Evolutionary conservation across 2,888 invertebrate genomes (phyloP).

Genomic region (Patella pellucida): DNA sequence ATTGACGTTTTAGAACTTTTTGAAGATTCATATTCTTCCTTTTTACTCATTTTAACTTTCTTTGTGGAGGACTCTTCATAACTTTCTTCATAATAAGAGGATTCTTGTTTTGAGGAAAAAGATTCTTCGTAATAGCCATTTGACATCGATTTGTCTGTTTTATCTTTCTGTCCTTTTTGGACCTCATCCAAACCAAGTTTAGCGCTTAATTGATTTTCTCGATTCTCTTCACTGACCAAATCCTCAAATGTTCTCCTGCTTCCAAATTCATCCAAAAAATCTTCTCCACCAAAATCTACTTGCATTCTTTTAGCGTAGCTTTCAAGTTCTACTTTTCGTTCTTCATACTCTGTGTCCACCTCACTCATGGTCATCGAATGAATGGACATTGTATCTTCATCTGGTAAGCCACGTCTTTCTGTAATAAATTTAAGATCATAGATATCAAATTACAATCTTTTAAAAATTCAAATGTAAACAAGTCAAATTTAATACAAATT

Average conservation of each 20-base stretch:
- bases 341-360: conserved; percentile 14
- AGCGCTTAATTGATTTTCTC: neutral
- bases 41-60: neutral
- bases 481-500: too few relatives aligned
- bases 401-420: conserved; percentile 19
- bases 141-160: neutral
- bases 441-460: too few relatives aligned
- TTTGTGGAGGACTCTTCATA: neutral
- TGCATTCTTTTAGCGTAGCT: neutral
- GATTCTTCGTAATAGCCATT: neutral
- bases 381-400: conserved; percentile 34
- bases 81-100: neutral
- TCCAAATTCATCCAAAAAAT: neutral
- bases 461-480: too few relatives aligned
- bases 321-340: conserved; percentile 11
- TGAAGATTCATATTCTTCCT: neutral
- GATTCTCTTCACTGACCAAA: neutral
- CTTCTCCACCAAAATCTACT: conserved; percentile 1
- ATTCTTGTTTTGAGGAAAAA: neutral
- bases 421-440: neutral
- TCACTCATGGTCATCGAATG: conserved; percentile 40
- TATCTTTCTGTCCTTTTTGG: neutral
- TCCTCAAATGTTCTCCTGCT: neutral
- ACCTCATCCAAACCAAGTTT: neutral
- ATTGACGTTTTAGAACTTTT: neutral